Conservation (phyloP, 2,888 invertebrate species). For the Tanytarsus gracilentus region DNA sequence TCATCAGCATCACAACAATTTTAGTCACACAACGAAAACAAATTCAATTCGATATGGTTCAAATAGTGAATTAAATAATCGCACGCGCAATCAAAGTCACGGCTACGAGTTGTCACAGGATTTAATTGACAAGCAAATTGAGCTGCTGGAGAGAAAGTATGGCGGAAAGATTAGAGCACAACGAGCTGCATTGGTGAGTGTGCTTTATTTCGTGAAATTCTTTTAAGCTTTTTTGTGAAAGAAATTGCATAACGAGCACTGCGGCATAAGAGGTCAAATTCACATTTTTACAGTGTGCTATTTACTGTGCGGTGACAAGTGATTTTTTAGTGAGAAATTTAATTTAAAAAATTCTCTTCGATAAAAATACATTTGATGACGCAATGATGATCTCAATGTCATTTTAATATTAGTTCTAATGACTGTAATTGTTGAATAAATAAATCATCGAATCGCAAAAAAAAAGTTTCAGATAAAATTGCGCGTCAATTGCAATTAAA, state of each 20-base stretch:
- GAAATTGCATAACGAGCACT: background rate
- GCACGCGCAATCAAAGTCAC: constrained; percentile 12
- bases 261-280: constrained; percentile 4
- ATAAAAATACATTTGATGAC: too few relatives aligned
- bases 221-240: background rate
- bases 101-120: constrained; percentile 94
- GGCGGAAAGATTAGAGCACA: constrained; percentile 79
- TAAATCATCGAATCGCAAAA: too few relatives aligned
- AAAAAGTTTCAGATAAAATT: too few relatives aligned
- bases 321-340: too few relatives aligned
- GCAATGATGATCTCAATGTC: too few relatives aligned
- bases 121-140: constrained; percentile 88
- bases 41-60: constrained; percentile 15
- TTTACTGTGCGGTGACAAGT: too few relatives aligned
- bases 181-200: constrained; percentile 72
- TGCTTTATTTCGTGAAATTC: background rate
- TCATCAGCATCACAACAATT: constrained; percentile 1
- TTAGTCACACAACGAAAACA: background rate
- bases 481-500: too few relatives aligned
- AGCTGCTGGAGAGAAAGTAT: constrained; percentile 92
- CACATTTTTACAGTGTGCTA: too few relatives aligned
- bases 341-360: too few relatives aligned
- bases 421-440: too few relatives aligned
- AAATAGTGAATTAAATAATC: constrained; percentile 9
- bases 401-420: too few relatives aligned